These are phyloP conservation scores for Macrosoma leucophasiata DNA, from an alignment of 2,888 invertebrate genomes.

Conservation along the genomic window DNA sequence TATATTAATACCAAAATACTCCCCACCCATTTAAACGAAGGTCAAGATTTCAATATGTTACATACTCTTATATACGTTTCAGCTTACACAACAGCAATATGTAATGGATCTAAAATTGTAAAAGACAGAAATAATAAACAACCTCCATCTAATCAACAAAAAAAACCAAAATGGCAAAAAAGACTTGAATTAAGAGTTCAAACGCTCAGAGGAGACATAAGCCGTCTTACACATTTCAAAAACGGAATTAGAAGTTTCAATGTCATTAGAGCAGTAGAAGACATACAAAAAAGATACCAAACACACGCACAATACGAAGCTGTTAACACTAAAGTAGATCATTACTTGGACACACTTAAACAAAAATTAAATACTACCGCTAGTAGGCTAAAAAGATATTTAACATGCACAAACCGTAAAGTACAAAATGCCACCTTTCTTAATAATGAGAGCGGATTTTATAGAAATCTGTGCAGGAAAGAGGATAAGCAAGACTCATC, in stretches of 20 bases:
- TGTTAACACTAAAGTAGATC: constrained; percentile 3
- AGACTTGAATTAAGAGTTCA: constrained; percentile 13
- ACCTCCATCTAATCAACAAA: not conserved
- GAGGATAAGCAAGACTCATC: not conserved
- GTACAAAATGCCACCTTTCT: constrained; percentile 18
- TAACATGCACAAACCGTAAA: constrained; percentile 15
- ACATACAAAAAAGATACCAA: constrained; percentile 9
- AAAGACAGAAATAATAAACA: not conserved
- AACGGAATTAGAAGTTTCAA: constrained; percentile 11
- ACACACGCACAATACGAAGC: constrained; percentile 12
- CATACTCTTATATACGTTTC: constrained; percentile 9
- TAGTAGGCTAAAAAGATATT: constrained; percentile 14
- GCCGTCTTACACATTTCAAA: constrained; percentile 11
- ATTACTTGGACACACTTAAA: constrained; percentile 16
- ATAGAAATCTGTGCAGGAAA: too few species aligned
- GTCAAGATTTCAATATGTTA: constrained; percentile 5
- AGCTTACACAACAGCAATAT: constrained; percentile 4
- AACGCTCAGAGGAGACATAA: constrained; percentile 15
- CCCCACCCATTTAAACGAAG: not conserved
- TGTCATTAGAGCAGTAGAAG: constrained; percentile 4
- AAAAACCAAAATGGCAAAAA: constrained; percentile 18
- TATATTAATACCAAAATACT: constrained; percentile 9
- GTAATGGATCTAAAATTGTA: constrained; percentile 3
- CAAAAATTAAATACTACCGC: constrained; percentile 9
- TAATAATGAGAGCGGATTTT: constrained; percentile 18